These are phyloP conservation scores for Sinocyclocheilus anshuiensis DNA, from an alignment of 2,113 vertebrate species.

Conservation along the genomic window DNA sequence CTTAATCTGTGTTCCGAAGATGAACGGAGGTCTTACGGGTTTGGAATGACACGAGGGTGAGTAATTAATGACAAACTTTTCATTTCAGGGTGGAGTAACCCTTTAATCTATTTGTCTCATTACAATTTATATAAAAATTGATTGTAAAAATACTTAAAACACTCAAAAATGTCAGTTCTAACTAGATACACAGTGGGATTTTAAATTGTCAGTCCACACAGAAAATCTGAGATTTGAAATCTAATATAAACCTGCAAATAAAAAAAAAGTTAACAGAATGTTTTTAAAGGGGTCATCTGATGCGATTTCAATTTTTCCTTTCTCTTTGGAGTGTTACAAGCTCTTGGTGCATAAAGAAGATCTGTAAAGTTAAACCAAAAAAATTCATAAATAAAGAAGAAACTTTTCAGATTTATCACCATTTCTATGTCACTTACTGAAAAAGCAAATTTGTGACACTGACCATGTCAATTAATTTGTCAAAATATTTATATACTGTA, in stretches of 20 bases:
- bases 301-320: no score
- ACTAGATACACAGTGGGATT: background rate
- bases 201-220: background rate
- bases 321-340: no score
- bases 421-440: background rate
- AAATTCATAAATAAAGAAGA: background rate
- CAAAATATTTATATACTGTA: background rate
- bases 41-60: no score
- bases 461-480: background rate
- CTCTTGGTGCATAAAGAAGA: no score
- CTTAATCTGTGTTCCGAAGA: no score
- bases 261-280: background rate
- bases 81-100: no score
- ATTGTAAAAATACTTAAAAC: no score
- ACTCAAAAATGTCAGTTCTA: background rate
- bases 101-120: no score
- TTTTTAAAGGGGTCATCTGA: no score
- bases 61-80: no score
- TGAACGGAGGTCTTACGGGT: no score
- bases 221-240: background rate
- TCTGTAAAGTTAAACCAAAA: background rate
- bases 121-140: no score
- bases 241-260: background rate
- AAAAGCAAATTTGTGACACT: background rate
- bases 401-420: background rate